Conservation (phyloP, 1,140 invertebrate species). For the Drosophila varians region DNA sequence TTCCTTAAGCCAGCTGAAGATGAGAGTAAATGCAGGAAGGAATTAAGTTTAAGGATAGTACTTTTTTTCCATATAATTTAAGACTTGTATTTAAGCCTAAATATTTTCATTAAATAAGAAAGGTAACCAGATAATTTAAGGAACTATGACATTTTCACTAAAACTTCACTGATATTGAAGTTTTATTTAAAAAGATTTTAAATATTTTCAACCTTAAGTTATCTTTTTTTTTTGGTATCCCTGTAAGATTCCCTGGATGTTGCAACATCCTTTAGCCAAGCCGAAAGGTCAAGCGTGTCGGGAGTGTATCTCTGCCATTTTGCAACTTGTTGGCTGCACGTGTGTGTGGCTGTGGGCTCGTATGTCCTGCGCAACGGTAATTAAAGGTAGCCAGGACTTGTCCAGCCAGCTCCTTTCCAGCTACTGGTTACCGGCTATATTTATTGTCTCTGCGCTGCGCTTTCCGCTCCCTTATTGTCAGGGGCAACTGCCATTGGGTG, state of each 20-base stretch:
- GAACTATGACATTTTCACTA: too few species aligned
- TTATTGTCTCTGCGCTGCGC: slow-evolving; percentile 63
- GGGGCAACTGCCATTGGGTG: slow-evolving; percentile 52
- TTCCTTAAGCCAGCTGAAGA: slow-evolving; percentile 55
- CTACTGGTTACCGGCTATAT: slow-evolving; percentile 57
- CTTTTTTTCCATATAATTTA: neutral
- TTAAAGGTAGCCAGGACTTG: slow-evolving; percentile 67
- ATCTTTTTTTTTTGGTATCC: too few species aligned
- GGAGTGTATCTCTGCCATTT: slow-evolving; percentile 42
- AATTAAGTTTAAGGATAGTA: neutral
- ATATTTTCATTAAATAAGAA: too few species aligned
- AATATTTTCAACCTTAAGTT: too few species aligned
- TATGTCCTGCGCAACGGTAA: slow-evolving; percentile 62
- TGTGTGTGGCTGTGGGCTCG: slow-evolving; percentile 17
- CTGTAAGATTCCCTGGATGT: slow-evolving; percentile 23
- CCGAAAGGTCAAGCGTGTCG: slow-evolving; percentile 67
- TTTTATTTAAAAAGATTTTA: too few species aligned
- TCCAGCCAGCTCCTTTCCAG: slow-evolving; percentile 31
- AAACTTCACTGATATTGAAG: too few species aligned
- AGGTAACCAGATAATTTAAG: too few species aligned
- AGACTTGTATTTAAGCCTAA: too few species aligned
- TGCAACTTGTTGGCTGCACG: slow-evolving; percentile 61
- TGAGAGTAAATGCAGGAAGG: neutral
- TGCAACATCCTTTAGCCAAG: slow-evolving; percentile 54
- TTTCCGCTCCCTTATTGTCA: slow-evolving; percentile 50